These are phyloP conservation scores for Arrhopalites spinosus DNA, from an alignment of 2,888 invertebrate genomes.

Conservation along the genomic window DNA sequence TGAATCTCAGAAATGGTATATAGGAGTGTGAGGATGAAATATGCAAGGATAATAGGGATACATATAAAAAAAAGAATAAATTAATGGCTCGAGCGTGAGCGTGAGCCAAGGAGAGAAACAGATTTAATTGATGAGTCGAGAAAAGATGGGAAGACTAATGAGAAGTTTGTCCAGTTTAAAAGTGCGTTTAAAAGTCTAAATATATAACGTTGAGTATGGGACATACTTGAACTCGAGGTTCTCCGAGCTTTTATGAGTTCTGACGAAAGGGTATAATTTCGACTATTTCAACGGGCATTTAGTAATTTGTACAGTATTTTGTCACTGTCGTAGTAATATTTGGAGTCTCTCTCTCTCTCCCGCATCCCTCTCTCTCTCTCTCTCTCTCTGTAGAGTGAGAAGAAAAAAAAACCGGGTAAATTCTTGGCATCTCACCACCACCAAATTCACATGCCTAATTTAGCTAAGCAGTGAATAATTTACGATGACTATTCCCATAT, in stretches of 20 bases:
- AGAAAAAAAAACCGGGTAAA: conserved; percentile 35
- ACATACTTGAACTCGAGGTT: background rate
- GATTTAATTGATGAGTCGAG: conserved; percentile 25
- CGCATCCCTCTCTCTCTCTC: background rate
- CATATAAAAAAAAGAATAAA: background rate
- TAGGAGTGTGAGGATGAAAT: background rate
- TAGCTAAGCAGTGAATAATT: conserved; percentile 46
- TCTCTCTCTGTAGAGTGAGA: conserved; percentile 3
- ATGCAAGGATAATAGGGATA: background rate
- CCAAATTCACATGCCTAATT: conserved; percentile 46
- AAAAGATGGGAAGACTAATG: conserved; percentile 24
- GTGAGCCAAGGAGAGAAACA: background rate
- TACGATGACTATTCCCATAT: conserved; percentile 36
- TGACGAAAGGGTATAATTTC: conserved; percentile 27
- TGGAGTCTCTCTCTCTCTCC: conserved; percentile 20
- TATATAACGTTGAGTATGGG: background rate
- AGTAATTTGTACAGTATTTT: conserved; percentile 34
- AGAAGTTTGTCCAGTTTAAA: conserved; percentile 27
- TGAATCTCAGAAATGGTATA: background rate
- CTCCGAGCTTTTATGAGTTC: conserved; percentile 18
- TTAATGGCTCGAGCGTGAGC: background rate
- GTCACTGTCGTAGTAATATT: conserved; percentile 32
- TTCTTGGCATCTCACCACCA: conserved; percentile 44
- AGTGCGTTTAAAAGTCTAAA: background rate
- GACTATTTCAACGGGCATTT: conserved; percentile 38